Conservation (phyloP, 2,888 invertebrate species). For the Nemapogon koenigi region DNA sequence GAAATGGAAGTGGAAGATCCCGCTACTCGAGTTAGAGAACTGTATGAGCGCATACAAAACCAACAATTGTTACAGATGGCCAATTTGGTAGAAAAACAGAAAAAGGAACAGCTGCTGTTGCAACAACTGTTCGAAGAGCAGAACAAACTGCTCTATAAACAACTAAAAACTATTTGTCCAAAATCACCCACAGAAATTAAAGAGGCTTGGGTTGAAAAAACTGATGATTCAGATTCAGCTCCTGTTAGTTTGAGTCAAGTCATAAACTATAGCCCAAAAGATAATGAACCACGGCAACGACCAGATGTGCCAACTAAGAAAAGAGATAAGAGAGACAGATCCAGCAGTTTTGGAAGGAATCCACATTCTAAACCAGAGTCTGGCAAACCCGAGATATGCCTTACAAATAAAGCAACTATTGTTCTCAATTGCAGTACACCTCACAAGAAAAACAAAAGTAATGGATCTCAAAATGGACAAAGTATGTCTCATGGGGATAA, state of each 20-base stretch:
- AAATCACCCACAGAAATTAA: slow-evolving; percentile 38
- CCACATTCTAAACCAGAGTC: too few species aligned
- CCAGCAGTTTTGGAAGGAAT: too few species aligned
- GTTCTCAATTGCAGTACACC: too few species aligned
- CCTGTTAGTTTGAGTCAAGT: slow-evolving; percentile 52
- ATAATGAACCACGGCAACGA: not conserved
- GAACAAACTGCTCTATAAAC: slow-evolving; percentile 63
- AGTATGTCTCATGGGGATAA: slow-evolving; percentile 1
- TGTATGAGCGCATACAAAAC: slow-evolving; percentile 62
- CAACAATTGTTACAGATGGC: slow-evolving; percentile 71
- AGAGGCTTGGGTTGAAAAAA: slow-evolving; percentile 42
- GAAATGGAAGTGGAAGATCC: slow-evolving; percentile 30
- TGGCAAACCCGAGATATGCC: too few species aligned
- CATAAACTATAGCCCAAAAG: slow-evolving; percentile 31
- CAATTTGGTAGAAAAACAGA: slow-evolving; percentile 68
- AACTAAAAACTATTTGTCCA: slow-evolving; percentile 48
- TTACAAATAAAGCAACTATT: too few species aligned
- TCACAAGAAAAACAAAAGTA: too few species aligned
- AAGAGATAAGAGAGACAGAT: too few species aligned
- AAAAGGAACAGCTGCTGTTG: slow-evolving; percentile 67
- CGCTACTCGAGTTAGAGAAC: slow-evolving; percentile 38
- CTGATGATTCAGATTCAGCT: slow-evolving; percentile 26
- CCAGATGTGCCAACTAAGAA: too few species aligned
- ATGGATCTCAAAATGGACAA: too few species aligned
- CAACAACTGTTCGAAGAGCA: slow-evolving; percentile 72